Conservation (phyloP, 1,140 invertebrate genomes). For the Papilio polytes region DNA sequence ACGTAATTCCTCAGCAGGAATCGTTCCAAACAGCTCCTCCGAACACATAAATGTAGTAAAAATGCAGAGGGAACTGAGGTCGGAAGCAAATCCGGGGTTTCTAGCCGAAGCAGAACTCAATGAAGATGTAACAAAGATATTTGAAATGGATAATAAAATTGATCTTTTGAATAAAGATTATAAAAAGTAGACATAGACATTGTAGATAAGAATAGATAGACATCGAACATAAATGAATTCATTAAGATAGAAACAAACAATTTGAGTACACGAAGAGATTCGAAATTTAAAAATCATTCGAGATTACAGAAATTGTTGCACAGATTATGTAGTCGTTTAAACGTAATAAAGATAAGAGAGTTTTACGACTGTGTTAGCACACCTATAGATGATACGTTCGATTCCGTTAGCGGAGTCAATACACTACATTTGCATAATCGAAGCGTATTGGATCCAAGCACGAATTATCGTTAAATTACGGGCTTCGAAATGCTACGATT, state of each 20-base stretch:
- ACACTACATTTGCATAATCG: conserved; percentile 34
- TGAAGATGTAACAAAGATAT: not conserved
- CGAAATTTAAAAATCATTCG: conserved; percentile 26
- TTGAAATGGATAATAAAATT: not conserved
- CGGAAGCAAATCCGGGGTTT: too few relatives aligned
- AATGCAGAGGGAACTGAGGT: too few relatives aligned
- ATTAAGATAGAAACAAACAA: too few relatives aligned
- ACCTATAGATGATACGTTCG: conserved; percentile 27
- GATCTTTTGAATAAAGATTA: not conserved
- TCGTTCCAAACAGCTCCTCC: too few relatives aligned
- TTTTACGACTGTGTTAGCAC: conserved; percentile 26
- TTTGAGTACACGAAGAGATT: not conserved
- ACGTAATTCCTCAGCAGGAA: too few relatives aligned
- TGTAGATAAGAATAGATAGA: not conserved
- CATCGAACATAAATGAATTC: conserved; percentile 2
- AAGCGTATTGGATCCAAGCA: conserved; percentile 21
- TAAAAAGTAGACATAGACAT: not conserved
- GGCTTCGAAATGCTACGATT: not conserved
- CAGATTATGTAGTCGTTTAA: conserved; percentile 26
- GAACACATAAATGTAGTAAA: too few relatives aligned
- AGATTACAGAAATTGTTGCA: conserved; percentile 25
- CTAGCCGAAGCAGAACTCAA: not conserved
- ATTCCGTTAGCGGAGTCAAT: conserved; percentile 31
- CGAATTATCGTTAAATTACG: conserved; percentile 36
- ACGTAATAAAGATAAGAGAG: conserved; percentile 30